Conservation (phyloP, 2,888 invertebrate genomes). For the Priocnemis perturbator region DNA sequence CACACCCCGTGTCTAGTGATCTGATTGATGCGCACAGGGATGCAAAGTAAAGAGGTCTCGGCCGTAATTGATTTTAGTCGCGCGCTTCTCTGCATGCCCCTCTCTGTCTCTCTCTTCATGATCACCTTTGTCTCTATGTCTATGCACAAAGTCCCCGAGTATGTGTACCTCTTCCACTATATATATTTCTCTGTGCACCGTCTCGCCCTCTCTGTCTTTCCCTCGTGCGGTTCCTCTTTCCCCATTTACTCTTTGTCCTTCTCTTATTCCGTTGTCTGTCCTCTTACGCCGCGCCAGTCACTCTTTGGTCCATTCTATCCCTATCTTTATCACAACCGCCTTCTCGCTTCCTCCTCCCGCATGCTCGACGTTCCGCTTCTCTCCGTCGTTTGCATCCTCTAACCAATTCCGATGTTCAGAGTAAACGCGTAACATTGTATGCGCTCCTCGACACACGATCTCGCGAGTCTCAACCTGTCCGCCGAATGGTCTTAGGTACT, state of each 20-base stretch:
- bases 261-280: conserved; percentile 14
- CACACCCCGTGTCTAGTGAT: too few species aligned
- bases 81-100: conserved; percentile 34
- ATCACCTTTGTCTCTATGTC: background rate
- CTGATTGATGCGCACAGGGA: background rate
- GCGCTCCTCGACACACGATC: background rate
- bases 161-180: conserved; percentile 18
- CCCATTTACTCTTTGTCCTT: conserved; percentile 1
- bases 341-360: conserved; percentile 4
- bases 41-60: conserved; percentile 29
- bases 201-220: conserved; percentile 17
- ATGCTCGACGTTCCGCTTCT: conserved; percentile 17
- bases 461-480: too few species aligned
- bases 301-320: background rate
- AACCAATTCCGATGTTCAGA: conserved; percentile 16
- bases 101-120: background rate
- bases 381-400: conserved; percentile 26
- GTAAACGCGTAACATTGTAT: conserved; percentile 27
- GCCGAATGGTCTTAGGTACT: too few species aligned
- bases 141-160: background rate
- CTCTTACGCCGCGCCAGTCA: background rate
- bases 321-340: background rate
- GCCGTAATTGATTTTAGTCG: conserved; percentile 28
- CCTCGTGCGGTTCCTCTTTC: background rate
- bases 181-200: conserved; percentile 12